A percentile compares a stretch with the other conserved stretches of the same genome.
Conservation (phyloP, 2,888 invertebrate species). For the Lasioglossum lativentre region DNA sequence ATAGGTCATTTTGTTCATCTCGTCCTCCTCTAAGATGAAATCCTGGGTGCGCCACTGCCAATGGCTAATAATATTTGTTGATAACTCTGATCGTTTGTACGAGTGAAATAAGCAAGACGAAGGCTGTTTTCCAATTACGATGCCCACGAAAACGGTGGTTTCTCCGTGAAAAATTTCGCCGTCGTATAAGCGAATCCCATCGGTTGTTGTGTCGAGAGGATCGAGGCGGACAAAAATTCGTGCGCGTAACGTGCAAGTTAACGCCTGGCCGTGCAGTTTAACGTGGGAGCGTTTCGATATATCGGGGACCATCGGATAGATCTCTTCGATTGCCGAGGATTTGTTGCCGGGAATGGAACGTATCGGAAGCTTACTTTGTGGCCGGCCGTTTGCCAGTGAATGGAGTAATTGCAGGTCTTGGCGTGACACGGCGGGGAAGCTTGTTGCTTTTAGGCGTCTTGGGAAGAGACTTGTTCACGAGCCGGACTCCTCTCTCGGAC, state of each 20-base stretch:
- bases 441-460: slow-evolving; percentile 35
- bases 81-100: background rate
- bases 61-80: background rate
- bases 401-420: slow-evolving; percentile 41
- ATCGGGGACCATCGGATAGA: background rate
- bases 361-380: slow-evolving; percentile 37
- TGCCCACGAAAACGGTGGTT: background rate
- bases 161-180: background rate
- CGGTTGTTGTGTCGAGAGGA: background rate
- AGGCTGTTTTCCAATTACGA: background rate
- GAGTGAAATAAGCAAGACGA: no score
- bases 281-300: background rate
- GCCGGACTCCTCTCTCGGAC: background rate
- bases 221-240: background rate
- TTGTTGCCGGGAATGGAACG: background rate
- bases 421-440: slow-evolving; percentile 32
- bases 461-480: slow-evolving; percentile 29
- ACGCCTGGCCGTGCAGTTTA: background rate
- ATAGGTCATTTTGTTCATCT: no score
- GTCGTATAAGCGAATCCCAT: background rate
- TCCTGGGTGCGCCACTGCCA: no score
- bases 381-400: slow-evolving; percentile 30
- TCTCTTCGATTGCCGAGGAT: slow-evolving; percentile 6
- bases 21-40: no score
- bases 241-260: background rate